Evolutionary conservation across 2,888 invertebrate genomes (phyloP), one percentile per base, ranked within the genome.

Genomic region (Lepidocyrtinus sp.): DNA sequence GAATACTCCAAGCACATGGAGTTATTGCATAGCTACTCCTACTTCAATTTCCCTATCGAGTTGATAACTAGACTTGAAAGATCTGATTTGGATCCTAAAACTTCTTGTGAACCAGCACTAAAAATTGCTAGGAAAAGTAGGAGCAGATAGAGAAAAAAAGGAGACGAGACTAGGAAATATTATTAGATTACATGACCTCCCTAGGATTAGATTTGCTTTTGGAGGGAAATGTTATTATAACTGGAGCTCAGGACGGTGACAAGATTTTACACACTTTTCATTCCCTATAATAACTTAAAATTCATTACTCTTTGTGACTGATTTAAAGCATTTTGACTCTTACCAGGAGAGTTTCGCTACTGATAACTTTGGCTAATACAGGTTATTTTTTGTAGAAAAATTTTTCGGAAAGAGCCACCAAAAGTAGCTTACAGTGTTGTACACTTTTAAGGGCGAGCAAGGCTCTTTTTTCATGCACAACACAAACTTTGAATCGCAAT

Each of bases 401-500:
- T n/a, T n/a, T n/a, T n/a, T 15, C 5, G 50, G 50, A 50, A 50
- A 62, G 17, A 82, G 36, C 75, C 77, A 82, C 82, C 82, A 82
- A 7, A 70, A 72, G 19, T 72, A 78, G 15, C 74, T 74, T 3
- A 73, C 73, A 15, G 21, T 45, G 12, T 78, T 65, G n/a, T 26
- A 61, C 22, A 82, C 82, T 65, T 74, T 75, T n/a, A 75, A 36
- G 5, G 82, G 82, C 2, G 55, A 22, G 21, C 82, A 82, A 0
- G 82, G 82, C 63, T 75, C 75, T 17, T 61, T 78, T 45, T 78
- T 73, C 69, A 82, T 70, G 50, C 82, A 82, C 15, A 22, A n/a
- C 2, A 78, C 45, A 46, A 82, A 82, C 36, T 75, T 55, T 5
- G 59, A 46, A 67, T 82, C 82, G 72, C 82, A 78, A n/a, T 21